A percentile compares a stretch with the other conserved stretches of the same genome.
Evolutionary conservation across 1,140 invertebrate genomes (phyloP).

Genomic region (Branchinecta lynchi): DNA sequence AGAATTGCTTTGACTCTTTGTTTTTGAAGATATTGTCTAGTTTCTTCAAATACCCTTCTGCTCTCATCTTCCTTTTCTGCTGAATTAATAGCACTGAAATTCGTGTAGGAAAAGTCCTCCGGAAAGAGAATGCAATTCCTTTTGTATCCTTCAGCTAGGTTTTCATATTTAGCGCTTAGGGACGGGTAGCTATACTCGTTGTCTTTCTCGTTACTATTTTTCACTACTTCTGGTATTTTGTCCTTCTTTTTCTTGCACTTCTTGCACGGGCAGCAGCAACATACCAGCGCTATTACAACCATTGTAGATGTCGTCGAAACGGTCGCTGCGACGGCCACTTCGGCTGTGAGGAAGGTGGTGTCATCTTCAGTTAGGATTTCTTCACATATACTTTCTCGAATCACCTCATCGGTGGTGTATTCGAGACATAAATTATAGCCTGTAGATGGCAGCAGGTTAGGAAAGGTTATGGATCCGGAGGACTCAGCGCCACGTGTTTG

Average conservation of each 20-base stretch:
- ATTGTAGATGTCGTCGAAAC: constrained; percentile 20
- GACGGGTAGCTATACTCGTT: constrained; percentile 8
- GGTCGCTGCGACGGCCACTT: constrained; percentile 19
- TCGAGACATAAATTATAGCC: constrained; percentile 17
- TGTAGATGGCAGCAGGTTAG: constrained; percentile 10
- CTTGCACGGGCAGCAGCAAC: constrained; percentile 19
- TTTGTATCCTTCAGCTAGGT: background rate
- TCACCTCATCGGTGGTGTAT: background rate
- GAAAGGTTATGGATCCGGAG: constrained; percentile 13
- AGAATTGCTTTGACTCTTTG: background rate
- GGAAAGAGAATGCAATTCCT: background rate
- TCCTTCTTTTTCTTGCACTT: constrained; percentile 15
- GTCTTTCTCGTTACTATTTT: background rate
- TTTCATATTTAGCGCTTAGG: background rate
- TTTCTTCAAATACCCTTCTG: constrained; percentile 7
- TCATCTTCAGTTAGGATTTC: constrained; percentile 17
- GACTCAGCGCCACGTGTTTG: background rate
- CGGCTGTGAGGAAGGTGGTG: constrained; percentile 14
- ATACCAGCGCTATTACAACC: constrained; percentile 18
- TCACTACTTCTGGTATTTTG: constrained; percentile 14
- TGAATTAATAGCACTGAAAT: background rate
- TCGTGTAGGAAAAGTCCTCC: background rate
- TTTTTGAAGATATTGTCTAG: constrained; percentile 1
- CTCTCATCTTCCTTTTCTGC: background rate
- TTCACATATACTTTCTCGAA: constrained; percentile 14